A percentile compares a stretch with the other conserved stretches of the same genome.
phyloP scores from a whole-genome alignment of 2,113 vertebrate species.

The Chascanopsetta lugubris region DNA sequence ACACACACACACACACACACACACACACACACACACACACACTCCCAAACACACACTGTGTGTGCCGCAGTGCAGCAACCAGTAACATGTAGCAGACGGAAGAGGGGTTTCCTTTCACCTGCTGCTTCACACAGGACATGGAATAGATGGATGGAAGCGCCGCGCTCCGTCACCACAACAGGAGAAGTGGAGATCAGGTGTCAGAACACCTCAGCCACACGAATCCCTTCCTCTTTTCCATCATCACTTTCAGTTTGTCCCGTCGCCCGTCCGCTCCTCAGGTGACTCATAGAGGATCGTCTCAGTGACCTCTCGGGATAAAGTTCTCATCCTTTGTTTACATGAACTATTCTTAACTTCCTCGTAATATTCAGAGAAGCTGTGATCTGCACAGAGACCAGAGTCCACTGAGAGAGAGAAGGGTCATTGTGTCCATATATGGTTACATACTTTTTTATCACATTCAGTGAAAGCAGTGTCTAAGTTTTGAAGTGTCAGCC shows the following conservation, averaged over 20 bases:
- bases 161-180: slow-evolving; percentile 30
- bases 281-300: slow-evolving; percentile 39
- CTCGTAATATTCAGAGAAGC: neutral
- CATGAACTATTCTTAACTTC: slow-evolving; percentile 39
- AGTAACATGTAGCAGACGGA: neutral
- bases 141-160: too few relatives aligned
- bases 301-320: slow-evolving; percentile 24
- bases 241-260: slow-evolving; percentile 1
- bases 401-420: too few relatives aligned
- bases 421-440: too few relatives aligned
- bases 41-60: slow-evolving; percentile 2
- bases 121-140: too few relatives aligned
- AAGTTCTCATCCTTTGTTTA: slow-evolving; percentile 47
- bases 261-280: slow-evolving; percentile 13
- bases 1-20: neutral
- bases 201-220: slow-evolving; percentile 1
- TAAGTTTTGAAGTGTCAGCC: too few relatives aligned
- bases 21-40: neutral
- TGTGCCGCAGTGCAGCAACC: slow-evolving; percentile 53
- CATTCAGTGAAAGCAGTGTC: too few relatives aligned
- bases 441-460: too few relatives aligned
- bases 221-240: neutral
- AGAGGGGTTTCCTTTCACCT: neutral
- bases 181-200: slow-evolving; percentile 35
- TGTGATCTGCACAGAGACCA: neutral